Evolutionary conservation across 2,888 invertebrate genomes (phyloP).

Genomic region (Euplagia quadripunctaria): DNA sequence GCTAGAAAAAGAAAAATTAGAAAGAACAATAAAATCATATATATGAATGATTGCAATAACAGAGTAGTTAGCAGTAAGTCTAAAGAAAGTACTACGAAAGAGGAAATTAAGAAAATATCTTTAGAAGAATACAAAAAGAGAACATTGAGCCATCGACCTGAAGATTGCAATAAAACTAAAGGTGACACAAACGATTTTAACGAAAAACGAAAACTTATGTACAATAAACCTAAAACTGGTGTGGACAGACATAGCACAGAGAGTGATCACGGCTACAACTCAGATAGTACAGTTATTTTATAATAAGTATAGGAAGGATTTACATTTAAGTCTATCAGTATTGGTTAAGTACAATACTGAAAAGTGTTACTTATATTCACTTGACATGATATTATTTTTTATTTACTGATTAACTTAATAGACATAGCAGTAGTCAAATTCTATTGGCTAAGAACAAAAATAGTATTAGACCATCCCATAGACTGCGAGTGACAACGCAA

Average conservation of each 20-base stretch:
- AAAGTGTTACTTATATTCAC: neutral
- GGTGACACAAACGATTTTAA: slow-evolving; percentile 15
- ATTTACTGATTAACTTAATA: neutral
- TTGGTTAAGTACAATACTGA: neutral
- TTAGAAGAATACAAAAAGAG: slow-evolving; percentile 67
- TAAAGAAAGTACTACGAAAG: slow-evolving; percentile 23
- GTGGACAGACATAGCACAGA: slow-evolving; percentile 40
- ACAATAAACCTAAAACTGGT: slow-evolving; percentile 19
- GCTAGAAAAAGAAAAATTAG: neutral
- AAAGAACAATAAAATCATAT: neutral
- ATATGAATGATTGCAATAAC: neutral
- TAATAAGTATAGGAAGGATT: neutral
- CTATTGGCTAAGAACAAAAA: neutral
- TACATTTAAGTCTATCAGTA: neutral
- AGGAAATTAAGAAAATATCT: slow-evolving; percentile 60
- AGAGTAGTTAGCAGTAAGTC: neutral
- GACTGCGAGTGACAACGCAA: neutral
- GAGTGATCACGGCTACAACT: slow-evolving; percentile 62
- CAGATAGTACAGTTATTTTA: slow-evolving; percentile 58
- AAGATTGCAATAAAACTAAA: slow-evolving; percentile 2
- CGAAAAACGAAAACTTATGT: slow-evolving; percentile 13
- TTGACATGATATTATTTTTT: neutral
- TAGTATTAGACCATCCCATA: neutral
- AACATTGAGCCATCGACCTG: slow-evolving; percentile 10
- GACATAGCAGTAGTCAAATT: no score